These are phyloP conservation scores for Laupala kohalensis DNA, from an alignment of 1,140 invertebrate genomes.

Conservation along the genomic window DNA sequence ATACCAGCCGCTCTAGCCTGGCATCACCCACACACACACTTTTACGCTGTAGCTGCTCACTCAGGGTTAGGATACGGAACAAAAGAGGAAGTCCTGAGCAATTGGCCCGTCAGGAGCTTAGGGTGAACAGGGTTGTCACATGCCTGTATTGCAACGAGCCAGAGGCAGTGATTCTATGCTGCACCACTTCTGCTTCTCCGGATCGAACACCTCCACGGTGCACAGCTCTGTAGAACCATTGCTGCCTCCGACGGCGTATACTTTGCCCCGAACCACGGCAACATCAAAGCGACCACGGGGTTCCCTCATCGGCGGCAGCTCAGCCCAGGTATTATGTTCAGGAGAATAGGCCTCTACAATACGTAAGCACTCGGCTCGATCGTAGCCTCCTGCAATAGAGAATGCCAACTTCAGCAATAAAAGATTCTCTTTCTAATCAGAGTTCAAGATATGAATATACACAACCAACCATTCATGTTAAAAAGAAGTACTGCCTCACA, in stretches of 20 bases:
- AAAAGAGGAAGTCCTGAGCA: neutral
- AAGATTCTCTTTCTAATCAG: neutral
- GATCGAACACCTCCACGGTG: slow-evolving; percentile 51
- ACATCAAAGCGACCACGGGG: slow-evolving; percentile 62
- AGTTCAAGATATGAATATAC: slow-evolving; percentile 17
- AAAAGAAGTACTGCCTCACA: too few relatives aligned
- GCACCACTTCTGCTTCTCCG: slow-evolving; percentile 44
- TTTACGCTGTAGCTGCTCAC: neutral
- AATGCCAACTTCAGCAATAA: slow-evolving; percentile 8
- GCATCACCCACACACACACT: neutral
- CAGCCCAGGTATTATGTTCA: slow-evolving; percentile 50
- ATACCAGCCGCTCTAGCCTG: neutral
- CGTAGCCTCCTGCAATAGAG: slow-evolving; percentile 58
- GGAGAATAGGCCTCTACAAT: slow-evolving; percentile 61
- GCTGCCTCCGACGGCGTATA: slow-evolving; percentile 67
- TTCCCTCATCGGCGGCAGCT: slow-evolving; percentile 50
- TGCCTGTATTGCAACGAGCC: slow-evolving; percentile 50
- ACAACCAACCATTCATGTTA: too few relatives aligned
- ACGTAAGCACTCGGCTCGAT: slow-evolving; percentile 67
- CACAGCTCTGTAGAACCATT: slow-evolving; percentile 62
- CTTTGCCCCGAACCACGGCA: slow-evolving; percentile 44
- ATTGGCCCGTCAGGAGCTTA: neutral
- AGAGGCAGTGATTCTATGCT: slow-evolving; percentile 44
- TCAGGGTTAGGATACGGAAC: neutral
- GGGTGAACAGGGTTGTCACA: slow-evolving; percentile 6